Evolutionary conservation across 2,797 vertebrate genomes (phyloP).

Genomic region (Nannoperca obscura): DNA sequence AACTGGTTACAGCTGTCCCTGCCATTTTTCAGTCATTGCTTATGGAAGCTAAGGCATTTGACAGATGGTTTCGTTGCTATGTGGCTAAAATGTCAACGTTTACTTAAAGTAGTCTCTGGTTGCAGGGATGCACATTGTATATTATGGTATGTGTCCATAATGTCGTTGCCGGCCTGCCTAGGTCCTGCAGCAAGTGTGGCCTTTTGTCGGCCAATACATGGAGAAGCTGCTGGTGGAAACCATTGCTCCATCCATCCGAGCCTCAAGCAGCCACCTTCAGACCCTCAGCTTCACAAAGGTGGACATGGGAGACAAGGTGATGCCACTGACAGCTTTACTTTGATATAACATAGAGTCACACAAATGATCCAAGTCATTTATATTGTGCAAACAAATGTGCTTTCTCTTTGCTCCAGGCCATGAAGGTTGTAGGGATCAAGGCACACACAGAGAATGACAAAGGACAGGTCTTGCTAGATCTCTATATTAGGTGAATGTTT

Average conservation of each 20-base stretch:
- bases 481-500: slow-evolving; percentile 90
- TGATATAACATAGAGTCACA: slow-evolving; percentile 5
- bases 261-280: slow-evolving; percentile 91
- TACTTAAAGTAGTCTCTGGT: neutral
- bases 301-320: slow-evolving; percentile 94
- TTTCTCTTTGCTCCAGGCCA: slow-evolving; percentile 82
- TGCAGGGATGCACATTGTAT: neutral
- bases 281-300: slow-evolving; percentile 93
- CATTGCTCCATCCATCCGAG: slow-evolving; percentile 91
- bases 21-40: slow-evolving; percentile 39
- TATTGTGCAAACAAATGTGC: slow-evolving; percentile 1
- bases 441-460: slow-evolving; percentile 91
- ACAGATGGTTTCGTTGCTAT: slow-evolving; percentile 24
- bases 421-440: slow-evolving; percentile 93
- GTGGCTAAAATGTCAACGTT: slow-evolving; percentile 15
- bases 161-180: slow-evolving; percentile 55
- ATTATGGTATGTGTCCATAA: neutral
- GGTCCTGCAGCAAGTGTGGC: slow-evolving; percentile 95
- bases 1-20: slow-evolving; percentile 51
- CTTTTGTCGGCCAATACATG: slow-evolving; percentile 93
- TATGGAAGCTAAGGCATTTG: slow-evolving; percentile 30
- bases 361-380: neutral
- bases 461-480: slow-evolving; percentile 92
- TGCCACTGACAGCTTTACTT: neutral
- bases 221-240: slow-evolving; percentile 93